A percentile compares a stretch with the other conserved stretches of the same genome.
phyloP scores from a whole-genome alignment of 2,888 invertebrate species.

The Cyclophora albipunctata region DNA sequence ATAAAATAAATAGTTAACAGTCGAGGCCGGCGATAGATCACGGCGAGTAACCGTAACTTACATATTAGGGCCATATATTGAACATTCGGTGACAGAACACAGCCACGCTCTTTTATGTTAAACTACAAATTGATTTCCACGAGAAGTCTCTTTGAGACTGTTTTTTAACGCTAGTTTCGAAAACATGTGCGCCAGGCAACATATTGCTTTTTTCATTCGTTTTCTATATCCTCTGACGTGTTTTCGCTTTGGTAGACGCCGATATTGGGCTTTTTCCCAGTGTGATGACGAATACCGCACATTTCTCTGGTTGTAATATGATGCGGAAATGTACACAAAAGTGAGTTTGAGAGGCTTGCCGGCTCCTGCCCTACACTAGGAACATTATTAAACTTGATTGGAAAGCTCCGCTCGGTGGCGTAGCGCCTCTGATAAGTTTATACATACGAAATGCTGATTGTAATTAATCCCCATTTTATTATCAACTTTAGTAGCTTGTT shows the following conservation, averaged over 20 bases:
- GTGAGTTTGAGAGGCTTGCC: too few relatives aligned
- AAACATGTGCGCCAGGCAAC: constrained; percentile 51
- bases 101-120: constrained; percentile 49
- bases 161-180: constrained; percentile 50
- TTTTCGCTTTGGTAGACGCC: constrained; percentile 47
- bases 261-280: constrained; percentile 48
- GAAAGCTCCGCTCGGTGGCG: too few relatives aligned
- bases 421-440: too few relatives aligned
- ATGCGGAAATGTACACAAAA: constrained; percentile 13
- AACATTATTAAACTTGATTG: too few relatives aligned
- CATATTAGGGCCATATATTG: constrained; percentile 55
- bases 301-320: constrained; percentile 37
- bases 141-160: constrained; percentile 44
- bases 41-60: constrained; percentile 35
- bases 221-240: constrained; percentile 45
- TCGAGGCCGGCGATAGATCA: constrained; percentile 31
- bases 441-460: too few relatives aligned
- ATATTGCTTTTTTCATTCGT: constrained; percentile 64
- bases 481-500: too few relatives aligned
- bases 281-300: constrained; percentile 37
- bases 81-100: constrained; percentile 43
- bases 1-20: constrained; percentile 17
- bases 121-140: constrained; percentile 56
- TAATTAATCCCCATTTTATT: too few relatives aligned
- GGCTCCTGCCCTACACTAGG: too few relatives aligned